phyloP scores from a whole-genome alignment of 2,888 invertebrate species.

The Zygothrica quintamaculata region DNA sequence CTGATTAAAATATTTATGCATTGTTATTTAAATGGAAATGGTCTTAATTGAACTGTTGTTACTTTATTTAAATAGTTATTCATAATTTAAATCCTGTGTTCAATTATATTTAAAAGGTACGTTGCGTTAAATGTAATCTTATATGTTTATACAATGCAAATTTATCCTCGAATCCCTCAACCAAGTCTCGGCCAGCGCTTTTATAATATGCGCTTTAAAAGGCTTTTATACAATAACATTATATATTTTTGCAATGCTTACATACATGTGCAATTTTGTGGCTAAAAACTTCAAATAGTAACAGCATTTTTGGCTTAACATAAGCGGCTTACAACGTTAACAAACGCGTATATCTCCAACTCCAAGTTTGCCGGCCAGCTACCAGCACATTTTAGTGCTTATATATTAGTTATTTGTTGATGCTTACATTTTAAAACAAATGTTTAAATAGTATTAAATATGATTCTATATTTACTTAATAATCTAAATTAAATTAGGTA shows the following conservation, averaged over 20 bases:
- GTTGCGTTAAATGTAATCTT: conserved; percentile 58
- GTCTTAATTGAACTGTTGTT: conserved; percentile 74
- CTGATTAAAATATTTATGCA: conserved; percentile 62
- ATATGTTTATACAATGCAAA: conserved; percentile 19
- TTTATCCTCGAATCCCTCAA: too few species aligned
- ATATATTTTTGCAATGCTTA: conserved; percentile 32
- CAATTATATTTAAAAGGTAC: conserved; percentile 66
- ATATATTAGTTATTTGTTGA: too few species aligned
- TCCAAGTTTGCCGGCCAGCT: too few species aligned
- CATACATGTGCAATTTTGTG: conserved; percentile 65
- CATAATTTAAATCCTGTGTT: conserved; percentile 69
- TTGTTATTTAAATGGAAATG: conserved; percentile 77
- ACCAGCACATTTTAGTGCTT: too few species aligned
- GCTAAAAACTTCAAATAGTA: conserved; percentile 75
- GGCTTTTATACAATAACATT: background rate
- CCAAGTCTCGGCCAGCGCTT: too few species aligned
- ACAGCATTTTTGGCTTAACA: conserved; percentile 66
- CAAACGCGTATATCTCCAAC: conserved; percentile 34
- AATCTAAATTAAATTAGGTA: too few species aligned
- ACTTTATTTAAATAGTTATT: conserved; percentile 71
- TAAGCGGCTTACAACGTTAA: conserved; percentile 77
- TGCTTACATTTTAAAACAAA: too few species aligned
- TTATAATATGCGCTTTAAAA: background rate
- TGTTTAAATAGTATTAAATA: too few species aligned
- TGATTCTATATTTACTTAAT: too few species aligned